phyloP scores from a whole-genome alignment of 2,113 vertebrate species.

The Varanus komodoensis region DNA sequence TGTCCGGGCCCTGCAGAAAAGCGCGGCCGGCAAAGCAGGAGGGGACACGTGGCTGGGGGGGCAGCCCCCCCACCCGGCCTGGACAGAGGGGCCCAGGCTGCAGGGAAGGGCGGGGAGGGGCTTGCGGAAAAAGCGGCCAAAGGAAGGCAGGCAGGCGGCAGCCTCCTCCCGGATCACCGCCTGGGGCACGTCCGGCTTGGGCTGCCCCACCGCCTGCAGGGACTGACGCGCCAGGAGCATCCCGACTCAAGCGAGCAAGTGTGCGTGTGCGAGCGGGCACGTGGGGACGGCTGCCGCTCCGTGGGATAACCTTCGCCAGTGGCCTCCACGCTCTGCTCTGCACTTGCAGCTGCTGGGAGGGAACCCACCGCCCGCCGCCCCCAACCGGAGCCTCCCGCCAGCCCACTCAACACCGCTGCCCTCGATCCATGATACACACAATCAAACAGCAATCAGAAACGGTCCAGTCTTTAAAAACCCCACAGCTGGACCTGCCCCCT shows the following conservation, averaged over 20 bases:
- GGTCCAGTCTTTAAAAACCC: neutral
- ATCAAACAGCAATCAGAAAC: neutral
- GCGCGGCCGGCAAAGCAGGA: neutral
- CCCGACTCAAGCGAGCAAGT: too few relatives aligned
- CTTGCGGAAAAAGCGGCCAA: neutral
- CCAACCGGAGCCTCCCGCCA: neutral
- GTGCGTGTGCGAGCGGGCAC: neutral
- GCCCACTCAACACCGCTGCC: neutral
- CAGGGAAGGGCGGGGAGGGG: neutral
- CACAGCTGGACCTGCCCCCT: accelerated
- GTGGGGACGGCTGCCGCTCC: neutral
- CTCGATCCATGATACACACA: neutral
- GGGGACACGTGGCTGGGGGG: neutral
- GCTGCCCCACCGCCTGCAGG: neutral
- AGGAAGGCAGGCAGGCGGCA: too few relatives aligned
- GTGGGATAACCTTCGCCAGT: neutral
- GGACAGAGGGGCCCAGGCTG: neutral
- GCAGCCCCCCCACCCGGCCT: accelerated
- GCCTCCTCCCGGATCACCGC: neutral
- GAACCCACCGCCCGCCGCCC: too few relatives aligned
- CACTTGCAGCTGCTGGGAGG: neutral
- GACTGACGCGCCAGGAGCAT: too few relatives aligned
- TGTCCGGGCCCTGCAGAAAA: too few relatives aligned
- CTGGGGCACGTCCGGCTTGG: neutral
- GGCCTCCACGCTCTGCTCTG: too few relatives aligned